These are phyloP conservation scores for Trialeurodes vaporariorum DNA, from an alignment of 1,140 invertebrate genomes.

Conservation along the genomic window DNA sequence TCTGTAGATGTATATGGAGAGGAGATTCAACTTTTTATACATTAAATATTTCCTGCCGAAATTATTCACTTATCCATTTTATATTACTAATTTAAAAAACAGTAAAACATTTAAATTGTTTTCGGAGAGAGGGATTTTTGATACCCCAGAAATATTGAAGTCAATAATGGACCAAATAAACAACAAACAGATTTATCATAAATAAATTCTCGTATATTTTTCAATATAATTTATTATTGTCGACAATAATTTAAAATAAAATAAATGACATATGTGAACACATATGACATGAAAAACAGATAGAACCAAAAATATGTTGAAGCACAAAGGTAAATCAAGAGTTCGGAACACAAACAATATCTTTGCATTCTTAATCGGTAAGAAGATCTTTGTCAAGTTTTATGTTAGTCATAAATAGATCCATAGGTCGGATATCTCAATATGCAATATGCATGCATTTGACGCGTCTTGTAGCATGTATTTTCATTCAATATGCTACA, in stretches of 20 bases:
- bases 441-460: background rate
- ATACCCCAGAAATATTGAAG: too few relatives aligned
- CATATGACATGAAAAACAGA: background rate
- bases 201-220: background rate
- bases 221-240: slow-evolving; percentile 1
- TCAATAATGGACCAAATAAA: background rate
- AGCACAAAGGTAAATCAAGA: background rate
- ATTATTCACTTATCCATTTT: too few relatives aligned
- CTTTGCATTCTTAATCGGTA: too few relatives aligned
- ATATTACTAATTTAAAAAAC: too few relatives aligned
- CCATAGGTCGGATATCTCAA: background rate
- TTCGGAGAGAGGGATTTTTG: too few relatives aligned
- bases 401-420: too few relatives aligned
- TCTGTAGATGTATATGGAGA: too few relatives aligned
- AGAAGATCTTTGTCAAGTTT: too few relatives aligned
- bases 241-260: background rate
- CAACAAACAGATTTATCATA: background rate
- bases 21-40: too few relatives aligned
- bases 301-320: background rate
- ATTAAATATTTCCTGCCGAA: too few relatives aligned
- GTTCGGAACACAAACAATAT: background rate
- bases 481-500: background rate
- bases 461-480: background rate
- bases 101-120: too few relatives aligned
- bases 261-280: background rate